Conservation (phyloP, 1,140 invertebrate species). For the Aporrectodea caliginosa region DNA sequence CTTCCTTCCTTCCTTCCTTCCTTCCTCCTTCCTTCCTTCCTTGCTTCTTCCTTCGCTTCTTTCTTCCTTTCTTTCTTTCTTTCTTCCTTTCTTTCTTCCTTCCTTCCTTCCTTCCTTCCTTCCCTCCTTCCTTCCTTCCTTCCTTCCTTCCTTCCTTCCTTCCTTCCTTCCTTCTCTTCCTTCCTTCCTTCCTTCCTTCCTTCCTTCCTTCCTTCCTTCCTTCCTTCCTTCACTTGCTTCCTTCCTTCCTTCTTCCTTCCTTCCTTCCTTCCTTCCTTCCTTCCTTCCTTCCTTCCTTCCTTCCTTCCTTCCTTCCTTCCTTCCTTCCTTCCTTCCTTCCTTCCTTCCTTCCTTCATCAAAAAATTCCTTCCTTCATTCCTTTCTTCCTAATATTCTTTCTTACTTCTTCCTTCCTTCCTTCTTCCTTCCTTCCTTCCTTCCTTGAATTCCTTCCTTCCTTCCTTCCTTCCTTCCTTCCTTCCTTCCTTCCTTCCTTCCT, state of each 20-base stretch:
- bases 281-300: not conserved
- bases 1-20: too few relatives aligned
- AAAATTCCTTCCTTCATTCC: not conserved
- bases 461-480: constrained; percentile 13
- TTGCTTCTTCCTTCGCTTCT: too few relatives aligned
- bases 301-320: not conserved
- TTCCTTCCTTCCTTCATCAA: not conserved
- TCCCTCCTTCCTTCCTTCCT: not conserved
- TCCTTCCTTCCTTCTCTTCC: not conserved
- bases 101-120: too few relatives aligned
- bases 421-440: constrained; percentile 13
- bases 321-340: not conserved
- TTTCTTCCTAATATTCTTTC: not conserved
- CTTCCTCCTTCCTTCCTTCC: too few relatives aligned
- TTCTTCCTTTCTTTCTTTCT: too few relatives aligned
- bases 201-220: not conserved
- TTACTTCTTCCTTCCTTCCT: constrained; percentile 19
- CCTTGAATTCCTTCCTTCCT: constrained; percentile 7
- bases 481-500: not conserved
- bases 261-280: not conserved
- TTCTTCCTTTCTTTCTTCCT: too few relatives aligned
- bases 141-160: not conserved
- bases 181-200: not conserved
- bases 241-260: constrained; percentile 7
- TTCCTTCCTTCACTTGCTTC: too few relatives aligned